A percentile compares a stretch with the other conserved stretches of the same genome.
Conservation (phyloP, 2,888 invertebrate species). For the Steinernema scapterisci region DNA sequence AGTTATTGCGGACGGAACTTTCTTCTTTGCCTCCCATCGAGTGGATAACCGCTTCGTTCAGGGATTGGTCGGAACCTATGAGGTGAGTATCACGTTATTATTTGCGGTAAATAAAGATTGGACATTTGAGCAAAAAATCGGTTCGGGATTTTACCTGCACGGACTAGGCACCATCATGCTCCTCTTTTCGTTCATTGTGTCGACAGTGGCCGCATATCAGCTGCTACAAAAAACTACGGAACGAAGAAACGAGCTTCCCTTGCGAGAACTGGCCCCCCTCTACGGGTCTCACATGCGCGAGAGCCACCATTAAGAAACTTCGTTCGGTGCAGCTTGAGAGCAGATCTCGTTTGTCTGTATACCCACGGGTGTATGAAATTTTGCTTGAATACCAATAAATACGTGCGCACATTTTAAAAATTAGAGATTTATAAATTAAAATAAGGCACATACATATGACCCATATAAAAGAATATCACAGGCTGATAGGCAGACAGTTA, state of each 20-base stretch:
- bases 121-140: conserved; percentile 62
- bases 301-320: background rate
- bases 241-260: background rate
- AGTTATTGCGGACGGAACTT: conserved; percentile 51
- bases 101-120: no score
- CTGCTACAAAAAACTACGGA: conserved; percentile 40
- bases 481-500: no score
- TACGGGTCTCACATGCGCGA: conserved; percentile 16
- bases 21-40: conserved; percentile 66
- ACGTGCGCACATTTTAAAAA: no score
- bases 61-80: conserved; percentile 67
- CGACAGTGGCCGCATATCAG: conserved; percentile 60
- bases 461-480: no score
- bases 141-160: conserved; percentile 65
- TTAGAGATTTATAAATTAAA: no score
- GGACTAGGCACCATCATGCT: conserved; percentile 55
- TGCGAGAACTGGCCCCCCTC: conserved; percentile 5
- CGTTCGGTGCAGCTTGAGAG: background rate
- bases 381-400: no score
- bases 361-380: conserved; percentile 17
- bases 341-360: conserved; percentile 12
- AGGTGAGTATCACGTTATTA: conserved; percentile 42
- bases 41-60: conserved; percentile 66
- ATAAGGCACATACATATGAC: no score
- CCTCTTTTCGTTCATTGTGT: conserved; percentile 61